Percentiles rank a stretch among this genome's conserved stretches.
These are phyloP conservation scores for Pogonognathellus flavescens DNA, from an alignment of 1,140 invertebrate genomes.

Conservation along the genomic window DNA sequence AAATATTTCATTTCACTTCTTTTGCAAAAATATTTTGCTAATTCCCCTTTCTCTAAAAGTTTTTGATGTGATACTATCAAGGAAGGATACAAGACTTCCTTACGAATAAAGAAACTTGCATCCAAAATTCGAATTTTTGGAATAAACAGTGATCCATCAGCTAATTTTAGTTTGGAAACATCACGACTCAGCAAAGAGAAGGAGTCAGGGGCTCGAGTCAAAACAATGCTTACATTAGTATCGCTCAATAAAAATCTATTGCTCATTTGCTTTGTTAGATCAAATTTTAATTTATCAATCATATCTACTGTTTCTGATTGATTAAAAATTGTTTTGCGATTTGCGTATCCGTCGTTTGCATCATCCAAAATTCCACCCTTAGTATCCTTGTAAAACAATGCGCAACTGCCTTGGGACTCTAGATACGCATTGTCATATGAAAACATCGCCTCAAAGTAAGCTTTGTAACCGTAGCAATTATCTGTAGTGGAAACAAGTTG, in stretches of 20 bases:
- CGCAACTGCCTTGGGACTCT: neutral
- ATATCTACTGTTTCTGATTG: conserved; percentile 27
- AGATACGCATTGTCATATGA: neutral
- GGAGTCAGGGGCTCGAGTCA: too few relatives aligned
- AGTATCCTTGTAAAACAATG: conserved; percentile 49
- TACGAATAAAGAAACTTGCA: conserved; percentile 53
- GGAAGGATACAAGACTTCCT: conserved; percentile 53
- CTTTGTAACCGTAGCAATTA: conserved; percentile 41
- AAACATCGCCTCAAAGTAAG: conserved; percentile 1
- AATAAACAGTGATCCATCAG: neutral
- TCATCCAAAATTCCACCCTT: neutral
- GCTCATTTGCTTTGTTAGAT: conserved; percentile 17
- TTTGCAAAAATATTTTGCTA: conserved; percentile 38
- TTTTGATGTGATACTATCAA: conserved; percentile 53
- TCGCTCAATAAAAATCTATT: conserved; percentile 39
- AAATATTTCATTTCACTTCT: conserved; percentile 54
- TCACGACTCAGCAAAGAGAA: too few relatives aligned
- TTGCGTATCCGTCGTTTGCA: conserved; percentile 45
- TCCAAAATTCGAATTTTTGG: conserved; percentile 42
- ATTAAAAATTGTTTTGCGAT: neutral
- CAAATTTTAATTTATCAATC: too few relatives aligned
- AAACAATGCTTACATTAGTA: neutral
- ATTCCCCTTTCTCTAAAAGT: conserved; percentile 53
- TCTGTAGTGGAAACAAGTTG: neutral
- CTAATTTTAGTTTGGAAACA: too few relatives aligned